A percentile compares a stretch with the other conserved stretches of the same genome.
Evolutionary conservation across 2,113 vertebrate genomes (phyloP).

Genomic region (Trematomus loennbergii): DNA sequence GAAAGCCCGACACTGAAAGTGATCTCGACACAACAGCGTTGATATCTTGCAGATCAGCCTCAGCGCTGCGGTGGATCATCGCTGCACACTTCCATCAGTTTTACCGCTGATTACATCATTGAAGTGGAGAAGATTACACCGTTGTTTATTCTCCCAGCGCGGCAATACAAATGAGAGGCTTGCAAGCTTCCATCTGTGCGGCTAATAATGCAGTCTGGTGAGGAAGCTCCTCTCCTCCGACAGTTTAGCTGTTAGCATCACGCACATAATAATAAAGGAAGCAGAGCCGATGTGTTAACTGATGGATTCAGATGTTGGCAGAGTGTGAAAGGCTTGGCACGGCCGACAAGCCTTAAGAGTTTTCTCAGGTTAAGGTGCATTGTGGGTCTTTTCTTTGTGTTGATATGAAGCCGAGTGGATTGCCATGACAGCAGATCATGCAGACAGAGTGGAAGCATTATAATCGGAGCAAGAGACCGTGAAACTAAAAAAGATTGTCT

Average conservation of each 20-base stretch:
- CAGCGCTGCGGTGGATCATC: constrained; percentile 34
- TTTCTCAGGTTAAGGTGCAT: constrained; percentile 65
- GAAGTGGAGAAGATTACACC: constrained; percentile 70
- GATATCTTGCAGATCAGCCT: constrained; percentile 31
- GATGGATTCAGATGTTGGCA: constrained; percentile 53
- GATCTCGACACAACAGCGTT: constrained; percentile 14
- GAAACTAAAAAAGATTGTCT: constrained; percentile 76
- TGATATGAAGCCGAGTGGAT: constrained; percentile 57
- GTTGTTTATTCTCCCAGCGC: constrained; percentile 70
- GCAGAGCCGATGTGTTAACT: constrained; percentile 57
- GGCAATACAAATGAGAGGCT: constrained; percentile 71
- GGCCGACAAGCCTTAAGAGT: constrained; percentile 49
- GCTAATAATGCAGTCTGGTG: constrained; percentile 75
- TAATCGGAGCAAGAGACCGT: constrained; percentile 67
- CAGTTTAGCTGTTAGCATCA: constrained; percentile 67
- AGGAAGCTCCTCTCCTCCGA: constrained; percentile 68
- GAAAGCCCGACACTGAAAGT: not conserved
- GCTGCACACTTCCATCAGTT: constrained; percentile 52
- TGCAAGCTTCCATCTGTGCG: constrained; percentile 78
- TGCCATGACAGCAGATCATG: constrained; percentile 67
- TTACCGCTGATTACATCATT: constrained; percentile 79
- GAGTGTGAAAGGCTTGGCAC: constrained; percentile 58
- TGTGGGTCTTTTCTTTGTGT: constrained; percentile 58
- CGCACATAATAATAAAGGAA: constrained; percentile 48
- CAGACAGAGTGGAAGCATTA: constrained; percentile 56